Evolutionary conservation across 2,113 vertebrate species (phyloP), one percentile per base, ranked within the genome.

Genomic region (Narcine bancroftii): DNA sequence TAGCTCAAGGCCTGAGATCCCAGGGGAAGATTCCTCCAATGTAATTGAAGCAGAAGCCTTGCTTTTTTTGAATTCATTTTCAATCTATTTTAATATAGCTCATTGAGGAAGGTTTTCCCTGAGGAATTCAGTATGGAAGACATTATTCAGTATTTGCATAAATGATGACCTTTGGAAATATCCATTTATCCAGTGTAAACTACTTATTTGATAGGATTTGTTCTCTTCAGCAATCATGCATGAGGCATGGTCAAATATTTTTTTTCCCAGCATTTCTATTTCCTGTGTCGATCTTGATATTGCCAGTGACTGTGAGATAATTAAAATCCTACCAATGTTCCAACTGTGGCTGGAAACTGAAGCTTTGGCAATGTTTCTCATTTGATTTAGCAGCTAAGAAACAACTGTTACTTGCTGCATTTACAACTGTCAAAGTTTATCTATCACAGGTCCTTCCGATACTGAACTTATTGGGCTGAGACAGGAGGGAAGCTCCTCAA

Each of bases 41-140:
- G 81, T 33, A 87, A 60, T 36, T 87, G 81, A 87, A 87, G 60
- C 81, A 87, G 60, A 63, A 87, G 60, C 53, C 56, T 36, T 87
- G 56, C 29, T 87, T 60, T 87, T 60, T 87, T 24, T 36, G 6
- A 85, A n/a, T 33, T n/a, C 47, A 33, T 85, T 85, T 85, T 56
- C 50, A 56, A 60, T 87, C 56, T 24, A 87, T 33, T 87, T 63
- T 36, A 50, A 9, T n/a, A 24, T 60, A 87, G 10, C 79, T 83
- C 47, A 56, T 87, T 60, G 56, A 63, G 33, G 5, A n/a, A 29
- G 56, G n/a, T 2, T 33, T 87, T 19, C 53, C 81, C 81, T 56
- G 53, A 60, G 81, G 81, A 17, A 60, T 85, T 60, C 50, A 85
- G 53, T 33, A 19, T 60, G n/a, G 33, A n/a, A 63, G n/a, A 63